Conservation (phyloP, 2,888 invertebrate species). For the Chrysolina haemoptera region DNA sequence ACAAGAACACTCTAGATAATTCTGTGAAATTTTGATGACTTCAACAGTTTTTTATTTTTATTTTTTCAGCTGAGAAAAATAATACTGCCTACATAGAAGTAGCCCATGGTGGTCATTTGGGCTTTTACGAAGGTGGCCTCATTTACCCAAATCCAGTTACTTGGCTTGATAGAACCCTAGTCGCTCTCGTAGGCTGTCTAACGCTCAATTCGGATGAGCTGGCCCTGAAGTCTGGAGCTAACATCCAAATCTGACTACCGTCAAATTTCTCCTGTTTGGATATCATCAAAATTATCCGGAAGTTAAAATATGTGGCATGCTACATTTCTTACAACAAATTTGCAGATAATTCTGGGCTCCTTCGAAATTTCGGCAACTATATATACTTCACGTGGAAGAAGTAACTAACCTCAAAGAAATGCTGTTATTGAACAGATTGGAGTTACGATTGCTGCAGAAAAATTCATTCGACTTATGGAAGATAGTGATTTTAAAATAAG, state of each 20-base stretch:
- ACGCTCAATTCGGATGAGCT: constrained; percentile 71
- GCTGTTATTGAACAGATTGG: neutral
- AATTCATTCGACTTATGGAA: neutral
- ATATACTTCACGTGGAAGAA: constrained; percentile 24
- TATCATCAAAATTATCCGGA: constrained; percentile 24
- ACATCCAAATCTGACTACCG: constrained; percentile 40
- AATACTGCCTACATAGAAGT: constrained; percentile 84
- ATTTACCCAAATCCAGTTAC: constrained; percentile 91
- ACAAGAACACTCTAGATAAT: too few relatives aligned
- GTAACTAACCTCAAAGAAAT: constrained; percentile 1
- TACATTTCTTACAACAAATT: constrained; percentile 32
- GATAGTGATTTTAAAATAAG: neutral
- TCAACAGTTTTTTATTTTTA: too few relatives aligned
- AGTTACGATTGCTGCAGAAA: neutral
- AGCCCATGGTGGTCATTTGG: constrained; percentile 94
- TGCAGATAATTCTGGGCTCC: constrained; percentile 9
- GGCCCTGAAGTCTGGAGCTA: constrained; percentile 51
- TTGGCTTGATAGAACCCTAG: constrained; percentile 93
- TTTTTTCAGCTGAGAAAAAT: constrained; percentile 75
- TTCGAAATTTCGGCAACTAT: constrained; percentile 32
- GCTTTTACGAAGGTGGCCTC: constrained; percentile 93
- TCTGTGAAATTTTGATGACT: too few relatives aligned
- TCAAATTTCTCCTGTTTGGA: constrained; percentile 28
- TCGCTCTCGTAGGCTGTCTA: constrained; percentile 84
- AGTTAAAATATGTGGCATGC: constrained; percentile 32